Base-by-base conservation (phyloP, 2,888 invertebrate genomes). In the Elmis aenea region DNA sequence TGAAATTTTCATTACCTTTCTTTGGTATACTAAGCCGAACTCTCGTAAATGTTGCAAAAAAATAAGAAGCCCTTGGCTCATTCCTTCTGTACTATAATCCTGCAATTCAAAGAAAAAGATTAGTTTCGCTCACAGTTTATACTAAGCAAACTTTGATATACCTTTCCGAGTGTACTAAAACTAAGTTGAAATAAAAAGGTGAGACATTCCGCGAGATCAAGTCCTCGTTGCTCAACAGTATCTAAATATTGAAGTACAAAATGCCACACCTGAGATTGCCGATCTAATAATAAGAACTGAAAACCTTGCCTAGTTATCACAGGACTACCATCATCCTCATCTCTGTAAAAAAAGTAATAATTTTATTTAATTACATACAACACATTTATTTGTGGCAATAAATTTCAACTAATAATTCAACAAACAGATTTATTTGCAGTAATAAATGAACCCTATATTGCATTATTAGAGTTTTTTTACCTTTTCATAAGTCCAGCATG, bases 161-260 rank as follows among this genome's bases (percentile, higher is more conserved):
- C 85, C 76, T 89, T 89, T 39, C 95, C 96, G 3, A 95, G 75
- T 0, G 90, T 90, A 38, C 92, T 91, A 67, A 96, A 95, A 66
- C 92, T 93, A 35, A 96, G 76, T 70, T 95, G 94, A 66, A 96
- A 95, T n/a, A 97, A 70, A 71, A 96, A 94, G 6, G 91, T 88
- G 21, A 97, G 75, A 64, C 94, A 95, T 61, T 94, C 93, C 0
- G 91, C 88, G 2, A 95, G 75, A 63, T 86, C 85, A 46, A 94
- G 73, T 5, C 87, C 89, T 42, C 91, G 74, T 50, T 83, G 82
- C 68, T 91, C 87, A 3, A 93, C 89, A 1, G 93, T 93, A 58
- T 93, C 92, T 45, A 97, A 72, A 69, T 96, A 96, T 64, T 95
- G 93, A 13, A 96, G 78, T 59, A 99, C 84, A 69, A 99, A 99